phyloP scores from a whole-genome alignment of 1,140 invertebrate genomes.

The Cydia amplana region DNA sequence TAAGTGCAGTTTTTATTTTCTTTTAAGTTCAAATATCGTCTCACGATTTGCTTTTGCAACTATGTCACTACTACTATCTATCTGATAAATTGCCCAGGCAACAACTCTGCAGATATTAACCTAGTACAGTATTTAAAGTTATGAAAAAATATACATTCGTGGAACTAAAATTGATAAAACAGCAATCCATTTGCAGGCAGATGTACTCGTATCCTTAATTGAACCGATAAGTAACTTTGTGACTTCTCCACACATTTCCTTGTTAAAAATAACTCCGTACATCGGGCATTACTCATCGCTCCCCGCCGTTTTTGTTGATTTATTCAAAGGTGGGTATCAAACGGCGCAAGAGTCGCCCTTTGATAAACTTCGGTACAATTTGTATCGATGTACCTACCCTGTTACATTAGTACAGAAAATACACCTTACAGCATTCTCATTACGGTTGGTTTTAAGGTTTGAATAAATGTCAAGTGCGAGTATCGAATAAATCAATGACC shows the following conservation, averaged over 20 bases:
- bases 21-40: background rate
- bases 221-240: background rate
- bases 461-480: slow-evolving; percentile 37
- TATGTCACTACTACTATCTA: background rate
- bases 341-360: slow-evolving; percentile 57
- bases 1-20: too few species aligned
- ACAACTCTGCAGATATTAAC: background rate
- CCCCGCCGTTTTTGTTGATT: slow-evolving; percentile 76
- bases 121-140: background rate
- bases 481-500: slow-evolving; percentile 70
- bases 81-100: background rate
- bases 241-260: slow-evolving; percentile 44
- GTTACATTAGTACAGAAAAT: slow-evolving; percentile 35
- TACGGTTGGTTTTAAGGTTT: slow-evolving; percentile 34
- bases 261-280: slow-evolving; percentile 59
- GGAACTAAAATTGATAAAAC: background rate
- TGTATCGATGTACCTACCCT: slow-evolving; percentile 52
- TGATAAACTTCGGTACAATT: slow-evolving; percentile 72
- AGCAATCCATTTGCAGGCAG: slow-evolving; percentile 2
- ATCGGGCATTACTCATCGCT: slow-evolving; percentile 70
- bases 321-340: slow-evolving; percentile 71
- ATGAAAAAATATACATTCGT: background rate
- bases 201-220: slow-evolving; percentile 12
- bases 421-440: slow-evolving; percentile 35
- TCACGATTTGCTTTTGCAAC: background rate